A percentile compares a stretch with the other conserved stretches of the same genome.
These are phyloP conservation scores for Wasmannia auropunctata DNA, from an alignment of 1,140 invertebrate species.

Conservation along the genomic window DNA sequence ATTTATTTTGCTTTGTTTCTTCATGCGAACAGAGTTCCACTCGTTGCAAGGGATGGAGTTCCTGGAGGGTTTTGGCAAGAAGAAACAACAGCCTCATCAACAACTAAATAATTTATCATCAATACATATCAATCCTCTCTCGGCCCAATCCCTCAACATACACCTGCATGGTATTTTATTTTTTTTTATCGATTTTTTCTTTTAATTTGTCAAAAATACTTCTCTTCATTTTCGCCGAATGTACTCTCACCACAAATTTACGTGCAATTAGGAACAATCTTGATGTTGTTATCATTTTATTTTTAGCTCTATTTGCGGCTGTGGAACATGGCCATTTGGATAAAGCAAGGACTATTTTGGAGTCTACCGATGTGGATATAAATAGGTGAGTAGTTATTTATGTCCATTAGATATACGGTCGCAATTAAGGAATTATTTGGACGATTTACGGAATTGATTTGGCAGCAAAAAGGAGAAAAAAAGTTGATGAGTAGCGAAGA, in stretches of 20 bases:
- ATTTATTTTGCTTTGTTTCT: constrained; percentile 71
- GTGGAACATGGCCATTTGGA: constrained; percentile 97
- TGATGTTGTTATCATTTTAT: constrained; percentile 6
- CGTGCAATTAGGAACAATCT: neutral
- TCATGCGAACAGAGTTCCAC: constrained; percentile 79
- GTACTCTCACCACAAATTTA: neutral
- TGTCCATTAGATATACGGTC: neutral
- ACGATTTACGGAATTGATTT: neutral
- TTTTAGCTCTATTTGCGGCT: constrained; percentile 86
- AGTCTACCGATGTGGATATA: constrained; percentile 95
- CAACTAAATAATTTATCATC: constrained; percentile 77
- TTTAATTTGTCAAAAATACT: neutral
- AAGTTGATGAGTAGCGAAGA: neutral
- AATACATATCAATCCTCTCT: constrained; percentile 85
- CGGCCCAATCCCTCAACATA: constrained; percentile 94
- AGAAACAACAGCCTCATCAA: constrained; percentile 80
- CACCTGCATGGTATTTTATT: constrained; percentile 92
- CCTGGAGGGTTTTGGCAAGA: constrained; percentile 84
- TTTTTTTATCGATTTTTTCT: constrained; percentile 1
- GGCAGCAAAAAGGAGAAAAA: neutral
- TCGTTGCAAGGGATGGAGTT: constrained; percentile 85
- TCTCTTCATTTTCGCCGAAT: neutral
- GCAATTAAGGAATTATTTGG: neutral
- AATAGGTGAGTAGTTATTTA: constrained; percentile 91
- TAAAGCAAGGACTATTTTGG: constrained; percentile 94